Base-by-base conservation (phyloP, 2,888 invertebrate species). In the Iphiclides podalirius region DNA sequence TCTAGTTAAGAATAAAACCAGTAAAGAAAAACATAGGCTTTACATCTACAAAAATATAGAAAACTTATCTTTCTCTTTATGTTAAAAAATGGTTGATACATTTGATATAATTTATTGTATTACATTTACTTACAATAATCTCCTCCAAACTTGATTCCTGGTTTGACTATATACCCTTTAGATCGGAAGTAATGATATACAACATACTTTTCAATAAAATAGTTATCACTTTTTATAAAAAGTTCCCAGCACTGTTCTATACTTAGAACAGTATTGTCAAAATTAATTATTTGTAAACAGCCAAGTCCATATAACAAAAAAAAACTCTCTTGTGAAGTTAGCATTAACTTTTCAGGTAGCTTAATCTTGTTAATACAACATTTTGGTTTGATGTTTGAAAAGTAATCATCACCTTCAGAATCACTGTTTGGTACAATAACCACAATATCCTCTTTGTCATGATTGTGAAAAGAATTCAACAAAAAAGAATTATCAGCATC, bases 91-190 rank as follows among this genome's bases (percentile, higher is more conserved):
- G n/a, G n/a, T n/a, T n/a, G n/a, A n/a, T n/a, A n/a, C n/a, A n/a
- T n/a, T n/a, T n/a, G n/a, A n/a, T n/a, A n/a, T n/a, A n/a, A n/a
- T n/a, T n/a, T n/a, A n/a, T n/a, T n/a, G n/a, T n/a, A n/a, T n/a
- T n/a, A n/a, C n/a, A n/a, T n/a, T 42, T 44, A 89, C 93, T 92
- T 90, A 96, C 96, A 84, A 81, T 92, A 97, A 75, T 97, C 94
- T 3, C 95, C 95, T 40, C 97, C 97, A 90, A 94, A 98, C 77
- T 97, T 96, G 1, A 95, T 85, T 33, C 97, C 98, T 44, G 94
- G 91, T 75, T 95, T 96, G 0, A 97, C 95, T 49, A 97, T 91
- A 95, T 97, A 98, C 35, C 96, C 96, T 77, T 95, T 95, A n/a
- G 94, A 92, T 60, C 96, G 91, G 68, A 94, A 94, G 77, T 96